Evolutionary conservation across 2,797 vertebrate species (phyloP).

Genomic region (Acropternis orthonyx): DNA sequence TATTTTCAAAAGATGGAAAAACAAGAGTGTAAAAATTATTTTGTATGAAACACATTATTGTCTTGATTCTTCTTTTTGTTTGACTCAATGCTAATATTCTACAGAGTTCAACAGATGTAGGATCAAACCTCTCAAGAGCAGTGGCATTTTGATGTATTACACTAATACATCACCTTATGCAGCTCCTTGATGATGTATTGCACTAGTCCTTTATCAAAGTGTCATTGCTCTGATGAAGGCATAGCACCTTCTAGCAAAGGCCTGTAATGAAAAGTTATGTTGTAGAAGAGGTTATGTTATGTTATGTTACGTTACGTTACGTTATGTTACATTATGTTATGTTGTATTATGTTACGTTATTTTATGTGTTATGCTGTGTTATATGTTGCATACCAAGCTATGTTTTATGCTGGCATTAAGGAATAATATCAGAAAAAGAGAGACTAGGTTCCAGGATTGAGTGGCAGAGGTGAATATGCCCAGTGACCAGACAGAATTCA

Average conservation of each 20-base stretch:
- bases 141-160: slow-evolving; percentile 63
- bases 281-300: background rate
- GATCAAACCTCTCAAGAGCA: slow-evolving; percentile 11
- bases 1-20: background rate
- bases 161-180: slow-evolving; percentile 50
- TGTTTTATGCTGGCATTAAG: background rate
- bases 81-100: background rate
- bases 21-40: background rate
- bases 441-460: background rate
- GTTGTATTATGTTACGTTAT: background rate
- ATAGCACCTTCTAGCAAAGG: slow-evolving; percentile 19
- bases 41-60: background rate
- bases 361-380: background rate
- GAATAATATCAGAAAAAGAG: background rate
- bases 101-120: background rate
- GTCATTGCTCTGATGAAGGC: slow-evolving; percentile 43
- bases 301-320: background rate
- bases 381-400: background rate
- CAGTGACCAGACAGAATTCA: background rate
- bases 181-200: slow-evolving; percentile 47
- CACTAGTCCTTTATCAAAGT: slow-evolving; percentile 57
- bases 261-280: background rate
- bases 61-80: background rate
- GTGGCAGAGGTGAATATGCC: accelerated
- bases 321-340: too few species aligned